Evolutionary conservation across 2,797 vertebrate genomes (phyloP).

Genomic region (Siniperca obscura): DNA sequence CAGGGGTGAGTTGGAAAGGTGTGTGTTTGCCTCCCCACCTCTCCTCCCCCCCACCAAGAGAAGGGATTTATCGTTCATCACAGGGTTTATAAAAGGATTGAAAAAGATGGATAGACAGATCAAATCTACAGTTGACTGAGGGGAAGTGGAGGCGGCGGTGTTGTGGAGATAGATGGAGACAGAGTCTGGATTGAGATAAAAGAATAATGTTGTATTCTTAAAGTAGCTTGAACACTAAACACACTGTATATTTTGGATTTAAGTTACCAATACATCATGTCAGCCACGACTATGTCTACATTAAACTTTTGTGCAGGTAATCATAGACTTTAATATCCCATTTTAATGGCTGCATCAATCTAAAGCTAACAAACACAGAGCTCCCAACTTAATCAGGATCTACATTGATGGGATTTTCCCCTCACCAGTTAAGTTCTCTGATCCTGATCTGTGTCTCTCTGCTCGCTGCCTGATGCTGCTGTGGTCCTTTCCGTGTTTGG

Average conservation of each 20-base stretch:
- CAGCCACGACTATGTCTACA: neutral
- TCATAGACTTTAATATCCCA: neutral
- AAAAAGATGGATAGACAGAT: constrained; percentile 46
- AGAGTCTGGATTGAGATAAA: neutral
- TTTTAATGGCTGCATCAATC: neutral
- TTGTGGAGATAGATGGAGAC: neutral
- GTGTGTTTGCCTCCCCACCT: constrained; percentile 25
- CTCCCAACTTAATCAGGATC: constrained; percentile 24
- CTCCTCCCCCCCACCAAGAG: neutral
- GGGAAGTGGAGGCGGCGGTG: neutral
- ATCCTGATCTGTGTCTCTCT: constrained; percentile 40
- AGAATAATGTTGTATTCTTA: constrained; percentile 4
- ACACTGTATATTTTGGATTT: neutral
- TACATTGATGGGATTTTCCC: constrained; percentile 15
- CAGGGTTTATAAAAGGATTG: constrained; percentile 52
- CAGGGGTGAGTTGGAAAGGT: constrained; percentile 33
- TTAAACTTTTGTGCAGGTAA: constrained; percentile 3
- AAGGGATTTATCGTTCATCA: constrained; percentile 59
- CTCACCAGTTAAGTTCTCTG: constrained; percentile 19
- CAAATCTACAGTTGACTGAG: constrained; percentile 19
- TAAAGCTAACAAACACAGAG: constrained; percentile 4
- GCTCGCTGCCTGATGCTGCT: constrained; percentile 8
- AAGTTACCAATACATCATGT: neutral
- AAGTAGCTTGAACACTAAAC: neutral
- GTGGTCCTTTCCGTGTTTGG: constrained; percentile 56